phyloP scores from a whole-genome alignment of 2,797 vertebrate genomes.

The Neosilurus mollespiculum region DNA sequence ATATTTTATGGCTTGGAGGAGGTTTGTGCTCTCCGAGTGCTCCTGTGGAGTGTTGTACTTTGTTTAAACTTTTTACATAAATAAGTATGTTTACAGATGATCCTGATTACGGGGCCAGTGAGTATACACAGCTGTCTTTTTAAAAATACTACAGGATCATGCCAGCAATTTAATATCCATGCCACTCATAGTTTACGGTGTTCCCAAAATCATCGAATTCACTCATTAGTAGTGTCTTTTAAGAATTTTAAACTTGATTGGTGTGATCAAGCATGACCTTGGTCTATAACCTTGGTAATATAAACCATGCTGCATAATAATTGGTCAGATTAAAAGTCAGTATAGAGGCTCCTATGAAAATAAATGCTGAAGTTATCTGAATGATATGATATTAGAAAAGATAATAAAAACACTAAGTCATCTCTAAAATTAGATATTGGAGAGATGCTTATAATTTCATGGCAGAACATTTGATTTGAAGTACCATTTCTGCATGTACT shows the following conservation, averaged over 20 bases:
- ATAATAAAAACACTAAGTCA: neutral
- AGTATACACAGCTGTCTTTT: neutral
- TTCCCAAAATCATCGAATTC: neutral
- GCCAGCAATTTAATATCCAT: neutral
- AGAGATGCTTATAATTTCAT: neutral
- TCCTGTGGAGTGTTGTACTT: neutral
- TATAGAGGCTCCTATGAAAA: neutral
- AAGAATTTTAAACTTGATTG: neutral
- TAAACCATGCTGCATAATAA: neutral
- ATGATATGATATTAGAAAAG: neutral
- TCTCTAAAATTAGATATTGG: too few species aligned
- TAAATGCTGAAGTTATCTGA: neutral
- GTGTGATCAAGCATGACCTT: neutral
- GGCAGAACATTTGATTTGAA: neutral
- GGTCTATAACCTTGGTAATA: neutral
- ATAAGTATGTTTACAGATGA: neutral
- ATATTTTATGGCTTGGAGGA: too few species aligned
- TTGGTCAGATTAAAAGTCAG: neutral
- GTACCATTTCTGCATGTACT: slow-evolving; percentile 62
- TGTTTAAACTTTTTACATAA: too few species aligned
- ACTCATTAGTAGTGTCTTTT: neutral
- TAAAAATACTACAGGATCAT: too few species aligned
- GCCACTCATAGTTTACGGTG: too few species aligned
- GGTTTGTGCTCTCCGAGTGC: too few species aligned
- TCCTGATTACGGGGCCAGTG: neutral